Evolutionary conservation across 2,888 invertebrate species (phyloP).

Genomic region (Harpalus rubripes): DNA sequence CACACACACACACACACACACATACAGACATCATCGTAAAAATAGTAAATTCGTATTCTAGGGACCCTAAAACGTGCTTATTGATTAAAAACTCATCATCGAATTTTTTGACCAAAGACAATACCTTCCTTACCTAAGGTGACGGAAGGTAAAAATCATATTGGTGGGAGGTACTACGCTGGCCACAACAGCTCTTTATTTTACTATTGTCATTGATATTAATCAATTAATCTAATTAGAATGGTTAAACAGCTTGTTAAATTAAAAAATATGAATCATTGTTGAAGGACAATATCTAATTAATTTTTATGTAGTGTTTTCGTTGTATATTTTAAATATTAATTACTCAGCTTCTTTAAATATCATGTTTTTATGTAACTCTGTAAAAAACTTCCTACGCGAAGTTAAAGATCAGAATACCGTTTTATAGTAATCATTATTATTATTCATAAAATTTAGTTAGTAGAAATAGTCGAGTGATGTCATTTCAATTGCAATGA

Average conservation of each 20-base stretch:
- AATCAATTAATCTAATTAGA: conserved; percentile 38
- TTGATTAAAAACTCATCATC: no score
- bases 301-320: conserved; percentile 21
- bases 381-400: conserved; percentile 25
- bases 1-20: no score
- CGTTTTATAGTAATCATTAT: conserved; percentile 23
- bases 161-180: no score
- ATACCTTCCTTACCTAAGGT: no score
- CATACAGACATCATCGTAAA: no score
- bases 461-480: conserved; percentile 43
- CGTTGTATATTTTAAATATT: conserved; percentile 15
- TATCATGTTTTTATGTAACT: conserved; percentile 33
- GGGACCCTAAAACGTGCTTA: no score
- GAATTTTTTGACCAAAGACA: no score
- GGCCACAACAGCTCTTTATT: background rate
- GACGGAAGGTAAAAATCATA: no score
- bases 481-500: conserved; percentile 40
- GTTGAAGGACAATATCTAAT: conserved; percentile 20
- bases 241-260: conserved; percentile 3
- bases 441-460: conserved; percentile 42
- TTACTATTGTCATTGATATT: conserved; percentile 32
- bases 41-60: no score
- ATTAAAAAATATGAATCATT: conserved; percentile 24
- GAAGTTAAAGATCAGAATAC: conserved; percentile 38
- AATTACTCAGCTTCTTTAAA: conserved; percentile 19